Conservation (phyloP, 2,797 vertebrate genomes). For the Taenioides sp. region DNA sequence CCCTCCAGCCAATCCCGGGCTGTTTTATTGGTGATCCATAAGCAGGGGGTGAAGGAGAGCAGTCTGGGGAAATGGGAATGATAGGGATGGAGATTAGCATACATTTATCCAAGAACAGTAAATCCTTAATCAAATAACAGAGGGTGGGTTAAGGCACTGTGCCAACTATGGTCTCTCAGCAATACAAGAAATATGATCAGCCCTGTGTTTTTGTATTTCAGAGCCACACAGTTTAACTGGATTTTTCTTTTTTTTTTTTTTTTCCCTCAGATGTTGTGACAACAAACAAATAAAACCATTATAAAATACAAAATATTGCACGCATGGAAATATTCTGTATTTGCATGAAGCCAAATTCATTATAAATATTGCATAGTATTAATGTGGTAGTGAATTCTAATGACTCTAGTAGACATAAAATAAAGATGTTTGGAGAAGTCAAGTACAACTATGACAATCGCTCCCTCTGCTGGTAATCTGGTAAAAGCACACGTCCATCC, state of each 20-base stretch:
- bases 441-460: background rate
- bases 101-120: conserved; percentile 41
- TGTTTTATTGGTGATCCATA: conserved; percentile 44
- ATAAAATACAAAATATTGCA: background rate
- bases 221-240: background rate
- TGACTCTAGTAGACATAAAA: background rate
- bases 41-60: conserved; percentile 31
- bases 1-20: conserved; percentile 50
- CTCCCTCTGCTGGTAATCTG: conserved; percentile 54
- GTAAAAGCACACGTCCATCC: background rate
- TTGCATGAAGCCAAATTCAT: conserved; percentile 12
- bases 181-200: background rate
- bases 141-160: conserved; percentile 16
- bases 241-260: too few species aligned
- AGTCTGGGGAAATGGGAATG: conserved; percentile 47
- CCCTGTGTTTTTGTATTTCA: background rate
- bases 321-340: background rate
- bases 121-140: conserved; percentile 47
- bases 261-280: background rate
- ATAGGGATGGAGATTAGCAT: conserved; percentile 57
- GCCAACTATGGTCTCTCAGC: conserved; percentile 6
- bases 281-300: background rate
- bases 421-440: conserved; percentile 16
- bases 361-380: conserved; percentile 14
- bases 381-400: background rate